These are phyloP conservation scores for Lepisosteus osseus DNA, from an alignment of 2,113 vertebrate genomes.

Conservation along the genomic window DNA sequence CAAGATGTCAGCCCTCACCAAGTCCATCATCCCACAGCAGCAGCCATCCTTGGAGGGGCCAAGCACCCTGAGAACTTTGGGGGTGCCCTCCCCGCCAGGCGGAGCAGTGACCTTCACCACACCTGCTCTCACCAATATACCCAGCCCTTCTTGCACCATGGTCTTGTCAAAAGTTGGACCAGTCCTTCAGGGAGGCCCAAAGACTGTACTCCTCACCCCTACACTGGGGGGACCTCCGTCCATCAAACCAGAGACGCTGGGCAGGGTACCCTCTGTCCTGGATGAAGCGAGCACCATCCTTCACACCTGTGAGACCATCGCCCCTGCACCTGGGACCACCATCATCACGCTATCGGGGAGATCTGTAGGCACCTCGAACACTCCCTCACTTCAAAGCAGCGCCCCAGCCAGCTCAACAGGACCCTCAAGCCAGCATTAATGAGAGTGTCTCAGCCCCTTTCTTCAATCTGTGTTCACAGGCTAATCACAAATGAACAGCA, in stretches of 20 bases:
- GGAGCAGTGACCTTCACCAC: constrained; percentile 31
- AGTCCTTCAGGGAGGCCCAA: constrained; percentile 37
- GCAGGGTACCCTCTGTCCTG: constrained; percentile 44
- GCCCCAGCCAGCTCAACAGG: too few species aligned
- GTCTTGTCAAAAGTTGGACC: constrained; percentile 33
- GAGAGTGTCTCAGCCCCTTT: too few species aligned
- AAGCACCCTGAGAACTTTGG: constrained; percentile 29
- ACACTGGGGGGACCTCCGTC: constrained; percentile 7
- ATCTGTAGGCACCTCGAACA: constrained; percentile 17
- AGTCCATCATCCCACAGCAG: constrained; percentile 31
- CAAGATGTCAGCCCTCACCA: constrained; percentile 44
- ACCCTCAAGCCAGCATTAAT: too few species aligned
- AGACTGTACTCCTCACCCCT: constrained; percentile 35
- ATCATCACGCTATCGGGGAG: constrained; percentile 30
- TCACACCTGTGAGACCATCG: constrained; percentile 32
- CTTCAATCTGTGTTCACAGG: too few species aligned
- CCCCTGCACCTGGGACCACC: constrained; percentile 1
- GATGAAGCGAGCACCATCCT: constrained; percentile 38
- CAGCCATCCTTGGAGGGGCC: constrained; percentile 24
- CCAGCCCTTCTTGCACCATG: constrained; percentile 28
- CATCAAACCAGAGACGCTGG: constrained; percentile 36
- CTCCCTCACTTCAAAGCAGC: too few species aligned
- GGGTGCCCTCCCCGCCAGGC: neutral
- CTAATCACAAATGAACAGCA: too few species aligned
- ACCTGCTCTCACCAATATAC: constrained; percentile 1